A percentile compares a stretch with the other conserved stretches of the same genome.
Evolutionary conservation across 1,140 invertebrate genomes (phyloP).

Genomic region (Phthorimaea operculella): DNA sequence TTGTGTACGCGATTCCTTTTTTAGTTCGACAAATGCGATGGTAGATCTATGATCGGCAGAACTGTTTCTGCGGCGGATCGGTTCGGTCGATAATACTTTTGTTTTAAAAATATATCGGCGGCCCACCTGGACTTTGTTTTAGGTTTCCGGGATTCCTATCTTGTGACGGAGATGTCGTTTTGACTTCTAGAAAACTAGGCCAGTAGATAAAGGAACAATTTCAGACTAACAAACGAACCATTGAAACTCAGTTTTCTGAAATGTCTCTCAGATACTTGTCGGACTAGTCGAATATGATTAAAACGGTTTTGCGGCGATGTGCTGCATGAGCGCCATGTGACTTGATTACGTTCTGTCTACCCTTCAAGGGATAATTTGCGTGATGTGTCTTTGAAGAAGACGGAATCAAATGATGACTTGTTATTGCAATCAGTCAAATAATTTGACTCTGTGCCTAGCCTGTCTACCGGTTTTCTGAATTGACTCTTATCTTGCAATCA

Average conservation of each 20-base stretch:
- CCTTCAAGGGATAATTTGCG: too few species aligned
- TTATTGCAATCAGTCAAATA: neutral
- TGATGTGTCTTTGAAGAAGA: too few species aligned
- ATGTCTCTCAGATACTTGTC: too few species aligned
- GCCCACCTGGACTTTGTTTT: conserved; percentile 26
- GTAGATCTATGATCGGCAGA: conserved; percentile 30
- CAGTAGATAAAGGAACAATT: neutral
- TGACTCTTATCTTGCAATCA: too few species aligned
- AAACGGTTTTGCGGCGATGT: too few species aligned
- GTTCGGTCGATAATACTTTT: conserved; percentile 20
- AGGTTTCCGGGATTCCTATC: conserved; percentile 15
- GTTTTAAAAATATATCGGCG: conserved; percentile 27
- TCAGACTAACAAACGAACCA: too few species aligned
- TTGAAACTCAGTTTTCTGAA: too few species aligned
- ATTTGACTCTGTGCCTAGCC: neutral
- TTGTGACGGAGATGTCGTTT: neutral
- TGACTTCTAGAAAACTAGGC: neutral
- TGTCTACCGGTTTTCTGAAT: too few species aligned
- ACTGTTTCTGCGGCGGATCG: conserved; percentile 26
- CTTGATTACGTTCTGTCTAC: too few species aligned
- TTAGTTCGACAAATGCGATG: conserved; percentile 51
- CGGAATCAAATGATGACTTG: neutral
- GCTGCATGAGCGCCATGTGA: too few species aligned
- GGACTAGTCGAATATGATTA: too few species aligned
- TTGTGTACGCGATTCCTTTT: conserved; percentile 50